A percentile compares a stretch with the other conserved stretches of the same genome.
Evolutionary conservation across 2,888 invertebrate genomes (phyloP).

Genomic region (Dasypolia templi): DNA sequence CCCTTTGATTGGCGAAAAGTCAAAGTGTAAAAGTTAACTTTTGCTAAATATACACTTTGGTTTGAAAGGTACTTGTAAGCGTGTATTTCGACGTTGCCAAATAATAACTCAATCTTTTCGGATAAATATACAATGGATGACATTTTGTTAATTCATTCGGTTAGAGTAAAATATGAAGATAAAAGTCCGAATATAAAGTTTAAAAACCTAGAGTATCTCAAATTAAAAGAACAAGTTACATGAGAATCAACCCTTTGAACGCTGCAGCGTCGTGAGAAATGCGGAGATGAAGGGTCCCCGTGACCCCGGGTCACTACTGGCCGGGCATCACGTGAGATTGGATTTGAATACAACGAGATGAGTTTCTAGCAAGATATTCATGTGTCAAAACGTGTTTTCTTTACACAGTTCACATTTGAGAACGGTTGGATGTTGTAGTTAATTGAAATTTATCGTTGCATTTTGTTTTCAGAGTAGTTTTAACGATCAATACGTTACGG

Average conservation of each 20-base stretch:
- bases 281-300: conserved; percentile 73
- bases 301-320: conserved; percentile 80
- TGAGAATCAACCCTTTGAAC: conserved; percentile 75
- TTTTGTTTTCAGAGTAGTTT: background rate
- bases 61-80: too few relatives aligned
- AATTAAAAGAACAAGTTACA: conserved; percentile 59
- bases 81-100: background rate
- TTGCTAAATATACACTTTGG: too few relatives aligned
- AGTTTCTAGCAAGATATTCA: conserved; percentile 20
- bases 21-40: too few relatives aligned
- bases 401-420: conserved; percentile 9
- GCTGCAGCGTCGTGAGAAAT: conserved; percentile 80
- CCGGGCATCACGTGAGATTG: conserved; percentile 49
- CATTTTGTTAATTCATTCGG: background rate
- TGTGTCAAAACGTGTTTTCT: conserved; percentile 49
- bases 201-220: conserved; percentile 18
- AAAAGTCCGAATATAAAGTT: conserved; percentile 3
- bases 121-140: too few relatives aligned
- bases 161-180: background rate
- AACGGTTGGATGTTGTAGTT: conserved; percentile 11
- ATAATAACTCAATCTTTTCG: background rate
- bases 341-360: conserved; percentile 36
- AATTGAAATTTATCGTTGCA: conserved; percentile 4
- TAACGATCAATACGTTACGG: too few relatives aligned
- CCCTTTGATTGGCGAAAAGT: background rate